Conservation (phyloP, 2,888 invertebrate genomes). For the Nephrocerus scutellatus region DNA sequence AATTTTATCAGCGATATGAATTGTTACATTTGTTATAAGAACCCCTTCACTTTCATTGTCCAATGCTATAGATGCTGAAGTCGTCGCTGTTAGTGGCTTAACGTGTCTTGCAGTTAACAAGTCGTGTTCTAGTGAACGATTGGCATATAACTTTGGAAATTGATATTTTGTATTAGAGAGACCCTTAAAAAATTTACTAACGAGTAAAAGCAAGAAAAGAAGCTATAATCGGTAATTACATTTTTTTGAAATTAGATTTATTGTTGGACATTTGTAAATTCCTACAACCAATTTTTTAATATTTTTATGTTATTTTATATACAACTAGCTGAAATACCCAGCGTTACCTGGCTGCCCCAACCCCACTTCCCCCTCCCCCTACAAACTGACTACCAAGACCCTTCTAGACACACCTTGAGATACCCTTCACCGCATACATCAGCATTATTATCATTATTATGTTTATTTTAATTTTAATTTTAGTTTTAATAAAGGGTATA, state of each 20-base stretch:
- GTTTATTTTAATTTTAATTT: no score
- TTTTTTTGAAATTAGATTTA: not conserved
- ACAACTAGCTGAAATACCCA: no score
- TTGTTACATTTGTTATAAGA: constrained; percentile 73
- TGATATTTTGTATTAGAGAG: no score
- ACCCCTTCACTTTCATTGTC: constrained; percentile 57
- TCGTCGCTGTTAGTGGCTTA: constrained; percentile 37
- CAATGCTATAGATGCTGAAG: constrained; percentile 35
- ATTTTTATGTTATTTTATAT: not conserved
- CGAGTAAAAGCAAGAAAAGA: not conserved
- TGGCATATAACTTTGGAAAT: constrained; percentile 35
- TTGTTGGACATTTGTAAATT: not conserved
- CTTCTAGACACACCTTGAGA: no score
- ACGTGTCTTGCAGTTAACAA: constrained; percentile 27
- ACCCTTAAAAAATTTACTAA: not conserved
- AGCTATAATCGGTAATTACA: not conserved
- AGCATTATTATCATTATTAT: no score
- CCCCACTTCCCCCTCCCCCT: no score
- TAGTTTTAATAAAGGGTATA: no score
- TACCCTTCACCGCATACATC: no score
- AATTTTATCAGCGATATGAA: constrained; percentile 72
- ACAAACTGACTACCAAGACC: no score
- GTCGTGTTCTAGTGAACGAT: no score
- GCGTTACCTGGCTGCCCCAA: no score
- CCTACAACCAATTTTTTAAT: not conserved